Conservation (phyloP, 2,113 vertebrate genomes). For the Xenus cinereus region DNA sequence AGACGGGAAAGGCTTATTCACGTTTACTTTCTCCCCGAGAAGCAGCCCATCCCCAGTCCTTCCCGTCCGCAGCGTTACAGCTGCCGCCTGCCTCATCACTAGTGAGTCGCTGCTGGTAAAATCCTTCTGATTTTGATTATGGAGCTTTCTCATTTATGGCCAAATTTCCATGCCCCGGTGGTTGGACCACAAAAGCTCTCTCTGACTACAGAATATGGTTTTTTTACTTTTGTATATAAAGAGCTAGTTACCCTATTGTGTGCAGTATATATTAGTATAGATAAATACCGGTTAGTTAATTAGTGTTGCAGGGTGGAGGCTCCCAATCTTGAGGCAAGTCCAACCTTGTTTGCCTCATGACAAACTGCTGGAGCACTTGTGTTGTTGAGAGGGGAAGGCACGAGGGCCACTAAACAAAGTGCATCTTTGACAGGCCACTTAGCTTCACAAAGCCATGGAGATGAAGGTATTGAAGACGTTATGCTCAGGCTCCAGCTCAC, state of each 20-base stretch:
- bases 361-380: neutral
- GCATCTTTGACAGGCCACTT: neutral
- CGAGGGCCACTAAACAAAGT: neutral
- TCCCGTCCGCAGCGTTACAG: neutral
- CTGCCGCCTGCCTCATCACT: neutral
- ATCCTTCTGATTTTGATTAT: constrained; percentile 17
- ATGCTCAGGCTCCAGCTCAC: neutral
- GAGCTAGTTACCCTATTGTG: neutral
- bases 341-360: neutral
- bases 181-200: neutral
- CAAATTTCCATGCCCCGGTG: neutral
- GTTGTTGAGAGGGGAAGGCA: neutral
- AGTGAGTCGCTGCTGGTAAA: neutral
- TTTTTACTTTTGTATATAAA: neutral
- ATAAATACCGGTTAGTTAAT: neutral
- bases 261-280: neutral
- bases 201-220: neutral
- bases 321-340: neutral
- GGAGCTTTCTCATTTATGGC: neutral
- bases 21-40: neutral
- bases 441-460: neutral
- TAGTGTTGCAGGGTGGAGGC: neutral
- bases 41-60: neutral
- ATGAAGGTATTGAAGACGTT: neutral
- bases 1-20: neutral